These are phyloP conservation scores for Microplitis manilae DNA, from an alignment of 2,888 invertebrate species.

Conservation along the genomic window DNA sequence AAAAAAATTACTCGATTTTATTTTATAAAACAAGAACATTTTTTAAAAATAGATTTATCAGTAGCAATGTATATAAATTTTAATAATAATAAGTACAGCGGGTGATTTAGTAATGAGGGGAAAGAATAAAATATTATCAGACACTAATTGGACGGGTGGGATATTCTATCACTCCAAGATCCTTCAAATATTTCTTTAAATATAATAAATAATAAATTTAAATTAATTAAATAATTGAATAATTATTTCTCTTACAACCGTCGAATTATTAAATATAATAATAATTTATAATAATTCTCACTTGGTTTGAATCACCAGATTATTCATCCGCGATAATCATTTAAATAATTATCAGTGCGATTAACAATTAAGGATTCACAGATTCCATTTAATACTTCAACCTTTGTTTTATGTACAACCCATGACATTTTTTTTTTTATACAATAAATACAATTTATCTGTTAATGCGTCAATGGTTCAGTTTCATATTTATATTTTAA, in stretches of 20 bases:
- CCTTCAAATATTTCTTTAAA: slow-evolving; percentile 44
- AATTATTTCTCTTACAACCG: slow-evolving; percentile 41
- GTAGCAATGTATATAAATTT: neutral
- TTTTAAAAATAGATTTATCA: too few species aligned
- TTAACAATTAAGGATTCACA: slow-evolving; percentile 17
- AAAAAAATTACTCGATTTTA: neutral
- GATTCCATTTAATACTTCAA: slow-evolving; percentile 36
- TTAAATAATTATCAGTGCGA: slow-evolving; percentile 28
- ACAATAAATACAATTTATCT: slow-evolving; percentile 34
- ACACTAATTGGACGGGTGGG: slow-evolving; percentile 64
- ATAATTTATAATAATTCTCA: slow-evolving; percentile 47
- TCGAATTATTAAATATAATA: slow-evolving; percentile 39
- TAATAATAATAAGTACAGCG: neutral
- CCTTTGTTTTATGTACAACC: slow-evolving; percentile 46
- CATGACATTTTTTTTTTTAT: slow-evolving; percentile 40
- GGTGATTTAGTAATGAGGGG: slow-evolving; percentile 8
- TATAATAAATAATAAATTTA: slow-evolving; percentile 23
- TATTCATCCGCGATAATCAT: slow-evolving; percentile 27
- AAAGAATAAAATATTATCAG: slow-evolving; percentile 46
- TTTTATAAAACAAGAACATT: too few species aligned
- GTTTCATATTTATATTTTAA: slow-evolving; percentile 27
- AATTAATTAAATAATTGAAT: slow-evolving; percentile 37
- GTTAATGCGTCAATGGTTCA: slow-evolving; percentile 27
- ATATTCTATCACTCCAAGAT: slow-evolving; percentile 58
- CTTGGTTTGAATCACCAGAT: slow-evolving; percentile 41